Percentiles rank a stretch among this genome's conserved stretches.
Evolutionary conservation across 2,888 invertebrate genomes (phyloP).

Genomic region (Epinotia bilunana): DNA sequence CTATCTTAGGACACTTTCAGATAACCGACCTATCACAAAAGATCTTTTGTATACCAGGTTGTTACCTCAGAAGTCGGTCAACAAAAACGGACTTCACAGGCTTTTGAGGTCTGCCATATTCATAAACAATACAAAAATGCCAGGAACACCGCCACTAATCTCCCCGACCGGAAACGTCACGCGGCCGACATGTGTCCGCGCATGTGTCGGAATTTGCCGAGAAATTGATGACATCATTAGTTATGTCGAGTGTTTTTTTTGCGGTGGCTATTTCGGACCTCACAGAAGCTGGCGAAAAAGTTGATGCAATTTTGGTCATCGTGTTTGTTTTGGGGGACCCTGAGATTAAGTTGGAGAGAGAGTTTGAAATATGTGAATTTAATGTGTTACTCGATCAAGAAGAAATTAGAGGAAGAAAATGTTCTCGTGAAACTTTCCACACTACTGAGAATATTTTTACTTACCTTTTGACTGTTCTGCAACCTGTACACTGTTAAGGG

Average conservation of each 20-base stretch:
- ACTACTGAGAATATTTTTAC: too few relatives aligned
- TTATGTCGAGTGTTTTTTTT: constrained; percentile 67
- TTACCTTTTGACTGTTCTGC: too few relatives aligned
- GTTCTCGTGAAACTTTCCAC: too few relatives aligned
- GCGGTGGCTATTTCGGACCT: constrained; percentile 62
- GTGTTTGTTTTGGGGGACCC: neutral
- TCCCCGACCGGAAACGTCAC: constrained; percentile 71
- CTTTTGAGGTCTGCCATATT: neutral
- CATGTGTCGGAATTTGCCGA: constrained; percentile 72
- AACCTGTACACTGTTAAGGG: too few relatives aligned
- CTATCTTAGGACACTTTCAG: too few relatives aligned
- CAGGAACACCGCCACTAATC: constrained; percentile 52
- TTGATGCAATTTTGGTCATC: constrained; percentile 25
- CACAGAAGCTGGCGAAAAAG: constrained; percentile 58
- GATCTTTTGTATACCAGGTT: too few relatives aligned
- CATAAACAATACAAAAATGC: neutral
- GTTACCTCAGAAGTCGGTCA: neutral
- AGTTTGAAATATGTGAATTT: neutral
- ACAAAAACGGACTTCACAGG: neutral
- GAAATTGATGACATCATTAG: constrained; percentile 80
- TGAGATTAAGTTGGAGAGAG: neutral
- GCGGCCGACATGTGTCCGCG: constrained; percentile 76
- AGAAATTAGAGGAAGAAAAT: neutral
- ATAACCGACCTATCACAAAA: too few relatives aligned
- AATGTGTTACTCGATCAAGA: neutral